These are phyloP conservation scores for Cephus nigrinus DNA, from an alignment of 2,888 invertebrate species.

Conservation along the genomic window DNA sequence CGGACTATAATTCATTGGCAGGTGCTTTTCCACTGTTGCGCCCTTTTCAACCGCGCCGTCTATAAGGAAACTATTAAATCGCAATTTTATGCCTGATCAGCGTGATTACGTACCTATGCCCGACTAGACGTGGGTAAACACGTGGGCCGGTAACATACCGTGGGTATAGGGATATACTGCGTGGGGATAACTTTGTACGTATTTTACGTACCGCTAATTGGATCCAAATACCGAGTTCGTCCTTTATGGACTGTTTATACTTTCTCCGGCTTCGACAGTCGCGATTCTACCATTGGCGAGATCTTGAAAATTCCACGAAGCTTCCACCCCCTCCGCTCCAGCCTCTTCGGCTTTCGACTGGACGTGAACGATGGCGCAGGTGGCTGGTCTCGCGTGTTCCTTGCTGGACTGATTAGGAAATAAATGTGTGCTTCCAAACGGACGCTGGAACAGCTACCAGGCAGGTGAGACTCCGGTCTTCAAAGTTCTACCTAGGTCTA, in stretches of 20 bases:
- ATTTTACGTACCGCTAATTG: constrained; percentile 41
- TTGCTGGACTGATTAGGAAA: constrained; percentile 34
- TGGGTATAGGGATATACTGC: background rate
- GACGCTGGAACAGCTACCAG: constrained; percentile 25
- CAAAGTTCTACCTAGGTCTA: constrained; percentile 4
- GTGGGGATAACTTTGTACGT: constrained; percentile 12
- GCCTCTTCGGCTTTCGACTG: background rate
- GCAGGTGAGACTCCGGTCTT: constrained; percentile 29
- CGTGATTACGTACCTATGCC: constrained; percentile 32
- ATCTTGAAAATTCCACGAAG: background rate
- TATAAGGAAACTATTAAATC: constrained; percentile 56
- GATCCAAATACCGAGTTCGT: constrained; percentile 31
- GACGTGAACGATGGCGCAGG: background rate
- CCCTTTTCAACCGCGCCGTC: constrained; percentile 27
- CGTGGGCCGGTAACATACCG: background rate
- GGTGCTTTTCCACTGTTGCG: constrained; percentile 43
- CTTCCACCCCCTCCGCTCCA: background rate
- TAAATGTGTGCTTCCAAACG: constrained; percentile 32
- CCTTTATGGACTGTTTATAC: constrained; percentile 7
- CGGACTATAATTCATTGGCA: constrained; percentile 35
- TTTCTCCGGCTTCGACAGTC: background rate
- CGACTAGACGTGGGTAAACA: constrained; percentile 9
- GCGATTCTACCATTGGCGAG: background rate
- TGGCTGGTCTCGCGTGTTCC: background rate
- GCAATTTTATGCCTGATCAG: constrained; percentile 60